Evolutionary conservation across 1,140 invertebrate genomes (phyloP).

Genomic region (Drosophila rhopaloa): DNA sequence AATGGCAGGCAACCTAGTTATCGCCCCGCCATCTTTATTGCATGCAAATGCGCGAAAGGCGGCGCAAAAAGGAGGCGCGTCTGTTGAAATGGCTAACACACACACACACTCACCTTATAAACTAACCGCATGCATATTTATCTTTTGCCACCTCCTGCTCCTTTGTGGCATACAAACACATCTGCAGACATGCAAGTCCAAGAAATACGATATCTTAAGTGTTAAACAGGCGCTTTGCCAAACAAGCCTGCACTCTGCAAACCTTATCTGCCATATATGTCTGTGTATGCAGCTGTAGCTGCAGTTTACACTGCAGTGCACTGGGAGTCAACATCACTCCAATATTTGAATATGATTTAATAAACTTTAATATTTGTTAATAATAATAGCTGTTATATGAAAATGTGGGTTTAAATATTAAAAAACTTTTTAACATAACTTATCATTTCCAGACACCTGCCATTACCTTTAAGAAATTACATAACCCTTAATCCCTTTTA

Average conservation of each 20-base stretch:
- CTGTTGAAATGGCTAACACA: slow-evolving; percentile 71
- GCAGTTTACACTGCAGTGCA: too few relatives aligned
- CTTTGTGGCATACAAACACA: slow-evolving; percentile 52
- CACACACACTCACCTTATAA: slow-evolving; percentile 55
- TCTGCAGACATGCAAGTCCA: slow-evolving; percentile 40
- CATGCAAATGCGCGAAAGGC: slow-evolving; percentile 81
- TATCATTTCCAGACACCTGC: too few relatives aligned
- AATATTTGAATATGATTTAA: too few relatives aligned
- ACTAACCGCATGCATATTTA: slow-evolving; percentile 80
- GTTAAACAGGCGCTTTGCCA: slow-evolving; percentile 81
- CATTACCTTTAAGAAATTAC: too few relatives aligned
- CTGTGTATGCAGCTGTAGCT: slow-evolving; percentile 38
- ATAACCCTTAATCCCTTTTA: too few relatives aligned
- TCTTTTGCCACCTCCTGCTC: slow-evolving; percentile 56
- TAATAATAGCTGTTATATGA: too few relatives aligned
- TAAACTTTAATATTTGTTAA: too few relatives aligned
- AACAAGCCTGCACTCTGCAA: slow-evolving; percentile 67
- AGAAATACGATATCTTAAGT: slow-evolving; percentile 83
- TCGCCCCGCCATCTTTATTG: slow-evolving; percentile 81
- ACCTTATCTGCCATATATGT: slow-evolving; percentile 23
- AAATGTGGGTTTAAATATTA: too few relatives aligned
- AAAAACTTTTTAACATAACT: too few relatives aligned
- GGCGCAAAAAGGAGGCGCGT: slow-evolving; percentile 65
- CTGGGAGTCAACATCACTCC: neutral
- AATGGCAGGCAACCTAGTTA: slow-evolving; percentile 80